These are phyloP conservation scores for Chloroceryle aenea DNA, from an alignment of 2,113 vertebrate species.

Conservation along the genomic window DNA sequence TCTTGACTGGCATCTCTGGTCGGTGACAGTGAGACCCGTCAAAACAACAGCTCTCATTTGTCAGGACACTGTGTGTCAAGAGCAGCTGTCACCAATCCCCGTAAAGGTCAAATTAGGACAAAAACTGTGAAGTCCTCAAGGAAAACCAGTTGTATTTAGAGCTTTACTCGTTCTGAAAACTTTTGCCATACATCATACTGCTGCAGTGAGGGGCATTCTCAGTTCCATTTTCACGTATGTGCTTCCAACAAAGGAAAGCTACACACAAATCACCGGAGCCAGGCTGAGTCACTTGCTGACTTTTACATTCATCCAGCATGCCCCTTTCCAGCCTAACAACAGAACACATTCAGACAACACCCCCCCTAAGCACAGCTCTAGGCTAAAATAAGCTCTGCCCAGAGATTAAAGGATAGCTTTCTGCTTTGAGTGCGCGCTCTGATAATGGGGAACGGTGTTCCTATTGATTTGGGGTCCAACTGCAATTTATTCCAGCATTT, in stretches of 20 bases:
- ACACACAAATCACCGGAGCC: background rate
- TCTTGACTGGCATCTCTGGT: background rate
- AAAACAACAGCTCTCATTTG: slow-evolving; percentile 6
- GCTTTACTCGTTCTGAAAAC: background rate
- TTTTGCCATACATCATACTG: background rate
- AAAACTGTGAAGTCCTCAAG: background rate
- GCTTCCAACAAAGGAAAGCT: background rate
- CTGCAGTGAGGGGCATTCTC: background rate
- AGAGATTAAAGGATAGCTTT: slow-evolving; percentile 48
- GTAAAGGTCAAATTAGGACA: slow-evolving; percentile 45
- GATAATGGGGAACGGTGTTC: background rate
- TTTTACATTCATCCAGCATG: background rate
- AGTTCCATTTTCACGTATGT: background rate
- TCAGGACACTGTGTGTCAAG: background rate
- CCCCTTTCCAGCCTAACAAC: slow-evolving; percentile 47
- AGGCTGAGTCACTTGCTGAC: slow-evolving; percentile 43
- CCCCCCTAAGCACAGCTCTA: slow-evolving; percentile 21
- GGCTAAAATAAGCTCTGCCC: slow-evolving; percentile 55
- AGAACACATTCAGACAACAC: slow-evolving; percentile 34
- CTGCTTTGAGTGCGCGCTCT: background rate
- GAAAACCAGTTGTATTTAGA: background rate
- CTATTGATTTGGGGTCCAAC: background rate
- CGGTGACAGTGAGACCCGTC: background rate
- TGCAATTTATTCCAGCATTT: background rate
- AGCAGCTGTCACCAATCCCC: slow-evolving; percentile 53